A percentile compares a stretch with the other conserved stretches of the same genome.
These are phyloP conservation scores for Drosophila takahashii DNA, from an alignment of 1,140 invertebrate genomes.

Conservation along the genomic window DNA sequence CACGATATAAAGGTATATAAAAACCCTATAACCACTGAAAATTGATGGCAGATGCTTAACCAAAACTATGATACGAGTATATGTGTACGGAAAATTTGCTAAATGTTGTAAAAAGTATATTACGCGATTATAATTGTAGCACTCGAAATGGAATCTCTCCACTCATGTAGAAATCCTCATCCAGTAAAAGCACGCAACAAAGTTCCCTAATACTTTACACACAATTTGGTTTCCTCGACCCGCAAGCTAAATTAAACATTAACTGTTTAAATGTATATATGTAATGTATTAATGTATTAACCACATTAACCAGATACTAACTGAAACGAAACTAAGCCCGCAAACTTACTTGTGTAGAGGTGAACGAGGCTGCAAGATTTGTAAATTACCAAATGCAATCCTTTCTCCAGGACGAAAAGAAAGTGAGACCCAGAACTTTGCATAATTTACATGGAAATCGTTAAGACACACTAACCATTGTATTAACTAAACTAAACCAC, in stretches of 20 bases:
- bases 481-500: slow-evolving; percentile 66
- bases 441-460: slow-evolving; percentile 44
- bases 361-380: slow-evolving; percentile 19
- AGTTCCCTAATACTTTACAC: slow-evolving; percentile 35
- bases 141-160: slow-evolving; percentile 31
- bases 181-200: slow-evolving; percentile 44
- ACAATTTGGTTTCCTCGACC: slow-evolving; percentile 47
- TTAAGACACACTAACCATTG: slow-evolving; percentile 66
- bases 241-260: slow-evolving; percentile 35
- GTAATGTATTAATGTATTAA: slow-evolving; percentile 62
- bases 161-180: slow-evolving; percentile 50
- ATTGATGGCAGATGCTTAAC: slow-evolving; percentile 34
- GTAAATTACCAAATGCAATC: slow-evolving; percentile 54
- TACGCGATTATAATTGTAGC: slow-evolving; percentile 52
- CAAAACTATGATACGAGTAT: slow-evolving; percentile 40
- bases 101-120: slow-evolving; percentile 73
- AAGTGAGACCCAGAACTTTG: slow-evolving; percentile 25
- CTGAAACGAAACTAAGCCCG: slow-evolving; percentile 17
- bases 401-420: slow-evolving; percentile 21
- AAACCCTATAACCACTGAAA: slow-evolving; percentile 28
- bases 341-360: slow-evolving; percentile 17
- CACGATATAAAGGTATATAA: slow-evolving; percentile 28
- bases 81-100: slow-evolving; percentile 51
- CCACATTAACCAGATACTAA: slow-evolving; percentile 39
- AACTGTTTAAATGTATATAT: slow-evolving; percentile 76